Base-by-base conservation (phyloP, 2,888 invertebrate species). In the Kryphioiulus occultus region DNA sequence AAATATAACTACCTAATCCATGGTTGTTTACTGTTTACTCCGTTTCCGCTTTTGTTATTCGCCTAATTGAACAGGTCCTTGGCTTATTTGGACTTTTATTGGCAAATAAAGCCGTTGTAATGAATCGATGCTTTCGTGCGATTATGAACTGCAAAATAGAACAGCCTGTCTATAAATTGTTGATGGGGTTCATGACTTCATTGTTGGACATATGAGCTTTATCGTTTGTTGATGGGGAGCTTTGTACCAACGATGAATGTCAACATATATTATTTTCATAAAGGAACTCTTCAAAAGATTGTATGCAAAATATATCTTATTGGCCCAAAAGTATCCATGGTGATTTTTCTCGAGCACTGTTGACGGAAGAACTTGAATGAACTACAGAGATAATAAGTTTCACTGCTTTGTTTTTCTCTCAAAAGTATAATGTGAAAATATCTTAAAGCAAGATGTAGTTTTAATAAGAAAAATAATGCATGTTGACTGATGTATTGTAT, bases 1-100 rank as follows among this genome's bases (percentile, higher is more conserved):
- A 68, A 68, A 68, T 68, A 68, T 68, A 68, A 68, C 68, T 68
- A 68, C n/a, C 26, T 68, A 68, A 68, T 26, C 26, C 68, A 68
- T 5, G 26, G 68, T 68, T 68, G 68, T 68, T 68, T 68, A 68
- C 68, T 68, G 22, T 26, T 68, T 68, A 26, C 68, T 68, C n/a
- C 7, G 26, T 68, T 68, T 22, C 68, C 68, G 3, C 15, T n/a
- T n/a, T 53, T n/a, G n/a, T 12, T n/a, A 4, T n/a, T 53, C 19
- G 68, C 26, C 26, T 26, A 22, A 68, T 68, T 22, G n/a, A 68
- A 68, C 68, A 10, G n/a, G n/a, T 1, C 68, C 22, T 9, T 26
- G 68, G 68, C 22, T 68, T 68, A 68, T 68, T 68, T 26, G 68
- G 12, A 12, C 26, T 26, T 68, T 68, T 68, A 68, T 68, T 12